These are phyloP conservation scores for Sesamia inferens DNA, from an alignment of 2,888 invertebrate species.

Conservation along the genomic window DNA sequence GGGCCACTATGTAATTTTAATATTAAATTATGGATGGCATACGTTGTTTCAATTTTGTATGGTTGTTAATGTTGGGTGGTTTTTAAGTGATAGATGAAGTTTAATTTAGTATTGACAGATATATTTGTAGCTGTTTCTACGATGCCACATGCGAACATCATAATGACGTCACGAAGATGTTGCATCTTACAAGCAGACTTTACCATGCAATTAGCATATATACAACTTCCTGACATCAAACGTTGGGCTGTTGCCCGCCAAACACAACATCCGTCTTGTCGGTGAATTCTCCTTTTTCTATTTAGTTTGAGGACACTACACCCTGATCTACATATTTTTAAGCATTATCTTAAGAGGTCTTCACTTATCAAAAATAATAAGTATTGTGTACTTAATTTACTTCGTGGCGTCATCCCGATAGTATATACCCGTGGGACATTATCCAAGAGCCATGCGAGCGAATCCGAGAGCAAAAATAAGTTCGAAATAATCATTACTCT, in stretches of 20 bases:
- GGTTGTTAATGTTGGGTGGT: conserved; percentile 35
- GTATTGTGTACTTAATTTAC: not conserved
- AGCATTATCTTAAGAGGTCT: not conserved
- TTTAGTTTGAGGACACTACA: too few species aligned
- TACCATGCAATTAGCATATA: too few species aligned
- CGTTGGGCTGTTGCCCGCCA: too few species aligned
- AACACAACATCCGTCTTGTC: too few species aligned
- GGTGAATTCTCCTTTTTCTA: too few species aligned
- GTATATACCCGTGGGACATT: not conserved
- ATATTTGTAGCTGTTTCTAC: too few species aligned
- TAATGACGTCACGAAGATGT: too few species aligned
- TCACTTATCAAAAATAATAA: not conserved
- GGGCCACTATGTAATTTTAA: conserved; percentile 83
- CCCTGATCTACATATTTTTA: too few species aligned
- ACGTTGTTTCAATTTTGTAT: conserved; percentile 56
- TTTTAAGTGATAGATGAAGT: conserved; percentile 30
- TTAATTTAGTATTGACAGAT: conserved; percentile 9
- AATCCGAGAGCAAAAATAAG: not conserved
- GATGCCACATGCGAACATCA: too few species aligned
- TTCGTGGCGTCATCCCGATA: not conserved
- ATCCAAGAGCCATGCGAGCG: not conserved
- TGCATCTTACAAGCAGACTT: too few species aligned
- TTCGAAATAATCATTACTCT: too few species aligned
- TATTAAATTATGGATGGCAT: conserved; percentile 81
- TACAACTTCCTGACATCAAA: too few species aligned